phyloP scores from a whole-genome alignment of 2,797 vertebrate genomes.

The Ficedula albicollis region DNA sequence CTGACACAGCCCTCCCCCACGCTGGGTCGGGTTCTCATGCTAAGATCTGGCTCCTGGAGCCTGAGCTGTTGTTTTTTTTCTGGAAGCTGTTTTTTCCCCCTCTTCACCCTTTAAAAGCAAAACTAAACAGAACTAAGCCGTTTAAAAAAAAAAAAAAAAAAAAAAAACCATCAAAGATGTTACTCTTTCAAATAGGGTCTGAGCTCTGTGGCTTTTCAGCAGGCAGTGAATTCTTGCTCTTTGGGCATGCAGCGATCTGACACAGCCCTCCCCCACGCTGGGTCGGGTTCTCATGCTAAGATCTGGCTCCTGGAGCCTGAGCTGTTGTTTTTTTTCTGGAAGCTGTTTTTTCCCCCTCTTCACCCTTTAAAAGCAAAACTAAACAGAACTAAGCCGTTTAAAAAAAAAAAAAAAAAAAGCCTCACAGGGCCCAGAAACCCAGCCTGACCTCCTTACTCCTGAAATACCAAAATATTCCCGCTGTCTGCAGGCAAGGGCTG shows the following conservation, averaged over 20 bases:
- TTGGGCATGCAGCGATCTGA: conserved; percentile 10
- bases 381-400: conserved; percentile 16
- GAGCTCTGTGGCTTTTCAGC: conserved; percentile 50
- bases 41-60: conserved; percentile 11
- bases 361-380: conserved; percentile 61
- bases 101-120: conserved; percentile 63
- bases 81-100: conserved; percentile 35
- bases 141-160: background rate
- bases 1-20: conserved; percentile 34
- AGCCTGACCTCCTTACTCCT: background rate
- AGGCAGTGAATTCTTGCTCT: conserved; percentile 15
- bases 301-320: conserved; percentile 13
- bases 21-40: background rate
- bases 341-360: conserved; percentile 37
- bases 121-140: conserved; percentile 36
- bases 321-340: conserved; percentile 41
- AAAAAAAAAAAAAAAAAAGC: background rate
- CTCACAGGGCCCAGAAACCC: background rate
- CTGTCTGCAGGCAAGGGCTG: background rate
- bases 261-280: background rate
- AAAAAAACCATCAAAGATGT: conserved; percentile 51
- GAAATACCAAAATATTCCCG: background rate
- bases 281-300: background rate
- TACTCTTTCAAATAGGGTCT: conserved; percentile 65
- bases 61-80: conserved; percentile 19